Evolutionary conservation across 2,888 invertebrate species (phyloP).

Genomic region (Protodeltote pygarga): DNA sequence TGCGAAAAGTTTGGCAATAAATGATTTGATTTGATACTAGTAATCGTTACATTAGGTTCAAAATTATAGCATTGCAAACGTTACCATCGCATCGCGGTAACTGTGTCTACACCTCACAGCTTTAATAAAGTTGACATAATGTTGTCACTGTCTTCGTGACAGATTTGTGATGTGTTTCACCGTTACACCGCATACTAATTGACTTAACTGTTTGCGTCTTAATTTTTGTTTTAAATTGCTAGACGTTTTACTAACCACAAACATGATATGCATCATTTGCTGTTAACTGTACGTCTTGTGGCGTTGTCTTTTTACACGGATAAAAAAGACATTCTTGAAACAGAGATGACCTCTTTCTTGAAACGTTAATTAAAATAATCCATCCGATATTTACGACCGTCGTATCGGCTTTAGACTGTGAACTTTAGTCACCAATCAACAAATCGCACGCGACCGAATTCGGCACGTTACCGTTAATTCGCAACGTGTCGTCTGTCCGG

Average conservation of each 20-base stretch:
- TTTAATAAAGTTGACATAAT: conserved; percentile 62
- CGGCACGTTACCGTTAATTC: conserved; percentile 77
- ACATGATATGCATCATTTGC: conserved; percentile 28
- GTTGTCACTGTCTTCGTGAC: conserved; percentile 58
- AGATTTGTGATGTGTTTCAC: conserved; percentile 55
- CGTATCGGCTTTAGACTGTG: conserved; percentile 28
- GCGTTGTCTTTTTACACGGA: neutral
- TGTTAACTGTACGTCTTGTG: conserved; percentile 12
- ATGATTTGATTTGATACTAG: neutral
- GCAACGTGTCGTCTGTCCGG: conserved; percentile 56
- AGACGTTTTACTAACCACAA: conserved; percentile 24
- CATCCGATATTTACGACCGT: conserved; percentile 19
- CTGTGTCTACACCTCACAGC: conserved; percentile 26
- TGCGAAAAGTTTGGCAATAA: too few relatives aligned
- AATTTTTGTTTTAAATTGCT: conserved; percentile 40
- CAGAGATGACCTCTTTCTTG: conserved; percentile 20
- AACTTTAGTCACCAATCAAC: conserved; percentile 41
- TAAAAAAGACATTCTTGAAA: conserved; percentile 17
- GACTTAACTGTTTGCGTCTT: conserved; percentile 52
- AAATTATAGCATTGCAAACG: neutral
- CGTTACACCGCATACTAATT: conserved; percentile 61
- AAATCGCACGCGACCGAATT: conserved; percentile 65
- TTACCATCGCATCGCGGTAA: neutral
- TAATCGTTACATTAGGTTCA: neutral
- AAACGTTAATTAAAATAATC: conserved; percentile 31